Percentiles rank a stretch among this genome's conserved stretches.
Conservation (phyloP, 2,113 vertebrate genomes). For the Psittacara wagleri region DNA sequence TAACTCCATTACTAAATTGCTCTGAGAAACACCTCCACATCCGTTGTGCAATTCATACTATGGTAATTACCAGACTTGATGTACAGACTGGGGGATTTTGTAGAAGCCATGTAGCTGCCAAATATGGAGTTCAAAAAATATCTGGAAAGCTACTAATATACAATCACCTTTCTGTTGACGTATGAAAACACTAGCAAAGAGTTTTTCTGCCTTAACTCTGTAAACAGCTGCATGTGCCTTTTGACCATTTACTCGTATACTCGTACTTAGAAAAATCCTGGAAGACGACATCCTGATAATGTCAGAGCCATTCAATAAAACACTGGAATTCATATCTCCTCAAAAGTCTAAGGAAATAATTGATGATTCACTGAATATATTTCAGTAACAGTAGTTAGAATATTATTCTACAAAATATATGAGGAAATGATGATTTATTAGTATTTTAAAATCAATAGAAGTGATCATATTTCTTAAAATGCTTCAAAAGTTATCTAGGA, state of each 20-base stretch:
- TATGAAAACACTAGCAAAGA: neutral
- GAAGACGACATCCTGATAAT: neutral
- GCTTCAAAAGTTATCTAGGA: neutral
- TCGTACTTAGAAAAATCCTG: neutral
- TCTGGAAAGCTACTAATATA: neutral
- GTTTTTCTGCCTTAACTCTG: neutral
- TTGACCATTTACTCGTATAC: neutral
- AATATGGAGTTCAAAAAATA: neutral
- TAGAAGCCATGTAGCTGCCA: neutral
- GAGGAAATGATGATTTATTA: neutral
- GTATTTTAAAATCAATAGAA: neutral
- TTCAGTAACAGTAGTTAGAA: neutral
- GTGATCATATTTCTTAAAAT: constrained; percentile 3
- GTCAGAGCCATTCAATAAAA: neutral
- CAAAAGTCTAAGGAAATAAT: neutral
- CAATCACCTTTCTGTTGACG: neutral
- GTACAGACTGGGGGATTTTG: neutral
- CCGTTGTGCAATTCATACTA: neutral
- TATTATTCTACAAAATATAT: neutral
- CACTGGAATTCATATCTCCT: neutral
- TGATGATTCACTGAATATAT: neutral
- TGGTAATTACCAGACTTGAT: neutral
- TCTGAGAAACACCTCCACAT: neutral
- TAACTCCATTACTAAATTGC: neutral
- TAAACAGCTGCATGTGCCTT: neutral